Evolutionary conservation across 2,113 vertebrate genomes (phyloP).

Genomic region (Cynocephalus volans): DNA sequence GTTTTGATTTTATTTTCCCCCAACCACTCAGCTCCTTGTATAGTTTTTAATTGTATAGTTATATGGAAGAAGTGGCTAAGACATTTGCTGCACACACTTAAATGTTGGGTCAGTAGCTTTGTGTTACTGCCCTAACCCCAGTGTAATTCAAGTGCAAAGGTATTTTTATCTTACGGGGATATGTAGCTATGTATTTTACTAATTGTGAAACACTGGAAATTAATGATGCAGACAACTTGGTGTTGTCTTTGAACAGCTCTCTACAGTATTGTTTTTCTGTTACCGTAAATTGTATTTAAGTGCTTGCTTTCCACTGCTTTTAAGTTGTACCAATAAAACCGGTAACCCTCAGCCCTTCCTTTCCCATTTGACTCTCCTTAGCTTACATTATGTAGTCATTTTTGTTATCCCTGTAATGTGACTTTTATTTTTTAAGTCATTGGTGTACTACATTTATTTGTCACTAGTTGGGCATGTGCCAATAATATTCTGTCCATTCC

Average conservation of each 20-base stretch:
- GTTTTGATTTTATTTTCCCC: constrained; percentile 60
- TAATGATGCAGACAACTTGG: constrained; percentile 76
- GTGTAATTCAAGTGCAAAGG: constrained; percentile 83
- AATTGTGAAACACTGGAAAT: constrained; percentile 86
- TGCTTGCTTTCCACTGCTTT: constrained; percentile 68
- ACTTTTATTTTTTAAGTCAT: constrained; percentile 78
- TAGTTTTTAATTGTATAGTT: constrained; percentile 73
- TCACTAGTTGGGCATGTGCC: constrained; percentile 81
- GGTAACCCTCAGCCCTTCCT: constrained; percentile 48
- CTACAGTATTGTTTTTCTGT: constrained; percentile 75
- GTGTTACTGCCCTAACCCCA: constrained; percentile 71
- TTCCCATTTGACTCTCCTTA: constrained; percentile 60
- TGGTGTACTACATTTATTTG: constrained; percentile 75
- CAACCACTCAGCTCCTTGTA: constrained; percentile 65
- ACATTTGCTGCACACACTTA: constrained; percentile 80
- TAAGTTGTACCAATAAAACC: constrained; percentile 78
- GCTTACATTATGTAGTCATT: constrained; percentile 66
- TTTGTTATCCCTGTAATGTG: constrained; percentile 76
- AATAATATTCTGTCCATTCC: constrained; percentile 78
- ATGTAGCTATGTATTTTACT: constrained; percentile 84
- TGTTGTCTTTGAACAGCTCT: constrained; percentile 77
- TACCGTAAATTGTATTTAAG: constrained; percentile 81
- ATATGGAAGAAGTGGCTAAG: constrained; percentile 70
- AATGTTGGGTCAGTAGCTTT: constrained; percentile 75
- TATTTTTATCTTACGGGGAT: constrained; percentile 81